These are phyloP conservation scores for Isichthys henryi DNA, from an alignment of 2,113 vertebrate species.

Conservation along the genomic window DNA sequence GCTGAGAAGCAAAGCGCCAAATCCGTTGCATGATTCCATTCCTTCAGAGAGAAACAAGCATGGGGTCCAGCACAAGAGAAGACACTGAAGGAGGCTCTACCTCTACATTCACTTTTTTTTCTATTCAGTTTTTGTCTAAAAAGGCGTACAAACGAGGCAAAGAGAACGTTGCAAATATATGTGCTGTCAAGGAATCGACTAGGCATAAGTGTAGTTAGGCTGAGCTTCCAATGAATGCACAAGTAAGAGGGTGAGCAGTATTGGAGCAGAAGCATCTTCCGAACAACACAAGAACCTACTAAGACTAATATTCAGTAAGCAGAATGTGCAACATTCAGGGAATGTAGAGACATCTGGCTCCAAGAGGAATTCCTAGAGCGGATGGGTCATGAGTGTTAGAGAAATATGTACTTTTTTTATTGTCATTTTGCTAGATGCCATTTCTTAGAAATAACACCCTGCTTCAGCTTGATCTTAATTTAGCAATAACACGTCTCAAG, in stretches of 20 bases:
- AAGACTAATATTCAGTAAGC: background rate
- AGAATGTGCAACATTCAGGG: background rate
- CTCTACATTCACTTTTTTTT: background rate
- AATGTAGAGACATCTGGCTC: background rate
- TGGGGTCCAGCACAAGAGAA: background rate
- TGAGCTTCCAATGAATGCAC: background rate
- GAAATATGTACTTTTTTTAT: no score
- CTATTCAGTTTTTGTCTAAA: background rate
- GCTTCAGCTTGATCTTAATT: no score
- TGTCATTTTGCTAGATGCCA: no score
- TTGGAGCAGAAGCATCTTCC: background rate
- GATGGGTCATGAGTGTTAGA: no score
- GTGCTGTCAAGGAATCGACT: background rate
- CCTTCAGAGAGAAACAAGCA: background rate
- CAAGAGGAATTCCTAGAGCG: background rate
- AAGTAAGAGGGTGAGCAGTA: background rate
- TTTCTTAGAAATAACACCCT: no score
- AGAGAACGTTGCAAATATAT: background rate
- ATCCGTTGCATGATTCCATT: background rate
- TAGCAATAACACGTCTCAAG: no score
- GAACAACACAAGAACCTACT: background rate
- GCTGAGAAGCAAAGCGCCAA: background rate
- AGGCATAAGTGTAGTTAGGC: background rate
- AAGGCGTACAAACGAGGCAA: background rate
- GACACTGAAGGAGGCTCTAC: background rate